Evolutionary conservation across 2,888 invertebrate species (phyloP).

Genomic region (Hirudinaria manillensis): DNA sequence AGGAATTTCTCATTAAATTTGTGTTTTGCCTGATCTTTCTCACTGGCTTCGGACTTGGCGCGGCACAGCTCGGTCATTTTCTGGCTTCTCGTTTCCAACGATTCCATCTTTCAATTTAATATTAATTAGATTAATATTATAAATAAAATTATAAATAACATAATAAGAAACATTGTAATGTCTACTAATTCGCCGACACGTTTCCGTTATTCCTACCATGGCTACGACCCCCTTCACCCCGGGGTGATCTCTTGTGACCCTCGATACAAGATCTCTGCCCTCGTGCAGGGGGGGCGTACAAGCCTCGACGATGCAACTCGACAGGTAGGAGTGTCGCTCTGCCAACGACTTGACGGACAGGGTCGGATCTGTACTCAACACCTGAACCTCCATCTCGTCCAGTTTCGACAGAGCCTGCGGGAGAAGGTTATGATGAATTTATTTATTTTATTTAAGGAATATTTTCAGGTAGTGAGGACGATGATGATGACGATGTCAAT

Average conservation of each 20-base stretch:
- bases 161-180: not conserved
- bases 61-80: conserved; percentile 51
- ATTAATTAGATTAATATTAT: not conserved
- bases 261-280: conserved; percentile 68
- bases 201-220: conserved; percentile 45
- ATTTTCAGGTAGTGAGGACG: not conserved
- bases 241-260: conserved; percentile 61
- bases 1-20: conserved; percentile 67
- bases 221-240: conserved; percentile 61
- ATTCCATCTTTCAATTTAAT: conserved; percentile 59
- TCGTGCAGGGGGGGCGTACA: conserved; percentile 63
- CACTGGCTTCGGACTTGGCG: conserved; percentile 58
- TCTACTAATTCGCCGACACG: not conserved
- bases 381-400: conserved; percentile 69
- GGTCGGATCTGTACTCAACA: conserved; percentile 64
- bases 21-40: conserved; percentile 65
- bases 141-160: not conserved
- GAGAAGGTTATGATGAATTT: too few relatives aligned
- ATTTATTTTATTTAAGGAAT: not conserved
- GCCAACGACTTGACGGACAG: conserved; percentile 65
- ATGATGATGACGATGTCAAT: too few relatives aligned
- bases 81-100: conserved; percentile 67
- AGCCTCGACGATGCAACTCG: conserved; percentile 63
- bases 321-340: conserved; percentile 65
- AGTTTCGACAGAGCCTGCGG: conserved; percentile 66